A percentile compares a stretch with the other conserved stretches of the same genome.
phyloP scores from a whole-genome alignment of 1,140 invertebrate species.

The Monochamus saltuarius region DNA sequence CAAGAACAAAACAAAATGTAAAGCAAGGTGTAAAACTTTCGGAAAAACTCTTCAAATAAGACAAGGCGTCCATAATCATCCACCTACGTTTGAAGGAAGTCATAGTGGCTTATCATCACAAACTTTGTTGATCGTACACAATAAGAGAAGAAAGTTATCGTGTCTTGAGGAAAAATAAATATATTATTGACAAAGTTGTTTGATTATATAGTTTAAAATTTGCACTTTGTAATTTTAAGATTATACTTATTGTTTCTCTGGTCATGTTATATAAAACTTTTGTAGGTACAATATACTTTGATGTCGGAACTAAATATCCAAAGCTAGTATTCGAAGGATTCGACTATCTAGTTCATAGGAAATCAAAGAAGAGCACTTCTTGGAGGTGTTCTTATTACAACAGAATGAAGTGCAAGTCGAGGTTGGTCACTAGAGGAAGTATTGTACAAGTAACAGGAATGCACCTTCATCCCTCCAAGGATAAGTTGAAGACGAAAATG shows the following conservation, averaged over 20 bases:
- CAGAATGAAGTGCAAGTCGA: conserved; percentile 27
- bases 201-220: too few species aligned
- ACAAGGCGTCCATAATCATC: neutral
- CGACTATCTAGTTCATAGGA: conserved; percentile 24
- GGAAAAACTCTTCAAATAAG: neutral
- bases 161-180: too few species aligned
- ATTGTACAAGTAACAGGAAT: conserved; percentile 14
- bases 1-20: conserved; percentile 9
- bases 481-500: neutral
- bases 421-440: conserved; percentile 25
- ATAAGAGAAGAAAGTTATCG: too few species aligned
- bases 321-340: conserved; percentile 29
- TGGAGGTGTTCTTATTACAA: conserved; percentile 29
- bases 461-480: conserved; percentile 21
- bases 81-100: conserved; percentile 1
- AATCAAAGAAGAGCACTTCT: conserved; percentile 17
- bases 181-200: too few species aligned
- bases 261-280: neutral
- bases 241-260: neutral
- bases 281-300: conserved; percentile 31
- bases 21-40: conserved; percentile 3
- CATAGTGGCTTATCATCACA: too few species aligned
- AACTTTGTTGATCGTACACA: too few species aligned
- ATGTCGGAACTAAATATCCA: conserved; percentile 28
- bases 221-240: too few species aligned